These are phyloP conservation scores for Ceratina japonica DNA, from an alignment of 1,140 invertebrate species.

Conservation along the genomic window DNA sequence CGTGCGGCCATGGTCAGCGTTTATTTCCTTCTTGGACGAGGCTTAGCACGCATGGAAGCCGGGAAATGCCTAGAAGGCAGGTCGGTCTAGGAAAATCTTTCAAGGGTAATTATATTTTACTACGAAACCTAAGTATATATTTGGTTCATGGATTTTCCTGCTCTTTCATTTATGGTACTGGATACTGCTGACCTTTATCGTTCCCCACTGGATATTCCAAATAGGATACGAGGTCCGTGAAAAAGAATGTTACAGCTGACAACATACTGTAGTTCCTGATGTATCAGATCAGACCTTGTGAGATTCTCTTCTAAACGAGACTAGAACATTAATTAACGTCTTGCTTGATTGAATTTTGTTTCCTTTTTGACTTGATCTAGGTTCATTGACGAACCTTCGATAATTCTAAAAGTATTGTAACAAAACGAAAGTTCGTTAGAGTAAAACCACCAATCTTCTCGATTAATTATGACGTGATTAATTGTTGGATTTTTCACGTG, in stretches of 20 bases:
- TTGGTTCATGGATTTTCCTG: neutral
- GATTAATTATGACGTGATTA: constrained; percentile 10
- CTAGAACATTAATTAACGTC: constrained; percentile 24
- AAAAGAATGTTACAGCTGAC: neutral
- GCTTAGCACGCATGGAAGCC: neutral
- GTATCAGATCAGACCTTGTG: neutral
- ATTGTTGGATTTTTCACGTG: neutral
- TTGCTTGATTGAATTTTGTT: constrained; percentile 26
- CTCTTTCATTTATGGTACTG: neutral
- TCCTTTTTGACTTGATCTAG: constrained; percentile 4
- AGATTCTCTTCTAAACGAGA: neutral
- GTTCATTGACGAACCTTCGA: constrained; percentile 5
- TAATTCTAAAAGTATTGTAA: neutral
- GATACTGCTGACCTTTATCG: neutral
- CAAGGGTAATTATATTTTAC: neutral
- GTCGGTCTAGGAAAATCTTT: constrained; percentile 6
- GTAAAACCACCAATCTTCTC: neutral
- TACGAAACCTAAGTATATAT: neutral
- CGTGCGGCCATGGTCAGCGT: constrained; percentile 8
- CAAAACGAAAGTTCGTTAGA: neutral
- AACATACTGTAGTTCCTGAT: neutral
- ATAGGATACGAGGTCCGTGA: neutral
- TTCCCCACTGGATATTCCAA: constrained; percentile 3
- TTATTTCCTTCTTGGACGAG: constrained; percentile 15
- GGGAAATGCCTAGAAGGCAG: neutral